A percentile compares a stretch with the other conserved stretches of the same genome.
phyloP scores from a whole-genome alignment of 1,140 invertebrate species.

The Scaptomyza montana region DNA sequence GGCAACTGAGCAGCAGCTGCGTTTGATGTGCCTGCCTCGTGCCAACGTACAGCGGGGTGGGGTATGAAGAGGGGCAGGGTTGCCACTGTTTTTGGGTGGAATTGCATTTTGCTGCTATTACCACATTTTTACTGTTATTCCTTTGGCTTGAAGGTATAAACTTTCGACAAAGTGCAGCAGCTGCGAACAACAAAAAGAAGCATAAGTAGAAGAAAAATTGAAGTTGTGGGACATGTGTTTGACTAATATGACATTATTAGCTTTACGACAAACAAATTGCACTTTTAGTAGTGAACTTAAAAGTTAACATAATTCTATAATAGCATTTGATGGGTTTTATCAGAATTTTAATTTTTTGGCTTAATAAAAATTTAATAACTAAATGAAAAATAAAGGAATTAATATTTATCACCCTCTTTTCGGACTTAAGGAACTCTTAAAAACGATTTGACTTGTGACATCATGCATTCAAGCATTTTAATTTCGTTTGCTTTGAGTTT shows the following conservation, averaged over 20 bases:
- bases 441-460: neutral
- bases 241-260: constrained; percentile 22
- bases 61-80: neutral
- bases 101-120: constrained; percentile 46
- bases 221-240: constrained; percentile 15
- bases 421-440: neutral
- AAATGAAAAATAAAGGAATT: neutral
- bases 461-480: neutral
- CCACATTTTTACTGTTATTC: constrained; percentile 41
- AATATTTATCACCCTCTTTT: neutral
- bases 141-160: constrained; percentile 35
- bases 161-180: constrained; percentile 35
- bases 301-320: constrained; percentile 7
- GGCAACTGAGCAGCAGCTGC: constrained; percentile 57
- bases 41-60: neutral
- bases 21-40: constrained; percentile 52
- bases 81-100: constrained; percentile 2
- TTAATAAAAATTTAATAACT: neutral
- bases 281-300: neutral
- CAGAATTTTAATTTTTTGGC: neutral
- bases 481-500: neutral
- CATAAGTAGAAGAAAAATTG: neutral
- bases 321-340: neutral
- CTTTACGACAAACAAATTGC: constrained; percentile 9
- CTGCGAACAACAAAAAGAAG: constrained; percentile 7